Evolutionary conservation across 2,113 vertebrate genomes (phyloP), one percentile per base, ranked within the genome.

Genomic region (Psittacara wagleri): DNA sequence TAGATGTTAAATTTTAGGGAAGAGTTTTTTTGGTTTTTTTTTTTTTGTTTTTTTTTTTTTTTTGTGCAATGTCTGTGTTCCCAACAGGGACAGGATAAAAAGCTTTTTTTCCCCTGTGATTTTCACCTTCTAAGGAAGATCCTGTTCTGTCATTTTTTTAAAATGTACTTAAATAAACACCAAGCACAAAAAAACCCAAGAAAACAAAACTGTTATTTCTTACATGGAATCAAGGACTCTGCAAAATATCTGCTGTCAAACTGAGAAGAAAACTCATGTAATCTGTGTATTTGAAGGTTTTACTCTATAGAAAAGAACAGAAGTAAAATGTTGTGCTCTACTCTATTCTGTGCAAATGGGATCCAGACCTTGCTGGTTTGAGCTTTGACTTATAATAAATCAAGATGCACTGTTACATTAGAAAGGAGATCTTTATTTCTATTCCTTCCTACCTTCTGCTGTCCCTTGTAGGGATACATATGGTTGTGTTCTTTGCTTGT

Each of bases 81-180:
- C 39, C 10, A 57, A 23, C 13, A 72, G 25, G 18, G 17, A 57
- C 22, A 68, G 15, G 28, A n/a, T 35, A n/a, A 75, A 37, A 6
- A 2, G 2, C 3, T 29, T 70, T 64, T 51, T 59, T 61, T 39
- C 35, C 25, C 4, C 8, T 8, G 2, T 35, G 24, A 63, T 64
- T 85, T 73, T 76, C 75, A 63, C 15, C 20, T 78, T 67, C 8
- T n/a, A 67, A 24, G n/a, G 39, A 74, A 75, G 24, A 61, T 72
- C 2, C 11, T 1, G 1, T 41, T 84, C 27, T 64, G 41, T 59
- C 13, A 4, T 1, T 1, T 46, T 7, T 7, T 46, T n/a, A 0
- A n/a, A 37, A 37, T 2, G 2, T 52, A 23, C 18, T 78, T 18
- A 0, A 13, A 49, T 85, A 62, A 43, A 2, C 0, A 27, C 23